A percentile compares a stretch with the other conserved stretches of the same genome.
Conservation (phyloP, 2,888 invertebrate species). For the Philaethria dido region DNA sequence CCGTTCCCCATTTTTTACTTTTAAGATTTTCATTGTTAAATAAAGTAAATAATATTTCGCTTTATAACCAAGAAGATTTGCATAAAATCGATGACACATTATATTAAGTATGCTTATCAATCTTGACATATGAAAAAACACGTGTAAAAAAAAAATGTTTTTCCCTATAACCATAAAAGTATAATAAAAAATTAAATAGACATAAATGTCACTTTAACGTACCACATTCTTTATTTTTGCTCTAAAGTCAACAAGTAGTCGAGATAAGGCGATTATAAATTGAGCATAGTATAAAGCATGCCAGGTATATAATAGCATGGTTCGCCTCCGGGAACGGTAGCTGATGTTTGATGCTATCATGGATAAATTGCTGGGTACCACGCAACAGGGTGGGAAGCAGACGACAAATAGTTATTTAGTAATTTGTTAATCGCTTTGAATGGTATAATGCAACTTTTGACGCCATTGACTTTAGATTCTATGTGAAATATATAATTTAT, state of each 20-base stretch:
- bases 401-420: conserved; percentile 39
- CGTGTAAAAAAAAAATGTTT: too few species aligned
- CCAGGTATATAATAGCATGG: conserved; percentile 31
- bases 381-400: conserved; percentile 27
- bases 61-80: too few species aligned
- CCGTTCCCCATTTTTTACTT: too few species aligned
- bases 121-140: too few species aligned
- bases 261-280: conserved; percentile 29
- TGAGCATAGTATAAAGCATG: conserved; percentile 21
- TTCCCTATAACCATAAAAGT: background rate
- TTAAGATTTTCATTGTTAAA: too few species aligned
- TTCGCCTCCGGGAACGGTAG: conserved; percentile 42
- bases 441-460: background rate
- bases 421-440: conserved; percentile 25
- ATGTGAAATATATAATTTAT: background rate
- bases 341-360: conserved; percentile 41
- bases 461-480: background rate
- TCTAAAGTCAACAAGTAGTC: conserved; percentile 18
- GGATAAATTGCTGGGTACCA: conserved; percentile 43
- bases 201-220: background rate
- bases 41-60: too few species aligned
- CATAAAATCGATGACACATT: too few species aligned
- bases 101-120: too few species aligned
- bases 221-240: background rate
- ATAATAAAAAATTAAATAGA: background rate